phyloP scores from a whole-genome alignment of 2,797 vertebrate species.

The Cynopterus sphinx region DNA sequence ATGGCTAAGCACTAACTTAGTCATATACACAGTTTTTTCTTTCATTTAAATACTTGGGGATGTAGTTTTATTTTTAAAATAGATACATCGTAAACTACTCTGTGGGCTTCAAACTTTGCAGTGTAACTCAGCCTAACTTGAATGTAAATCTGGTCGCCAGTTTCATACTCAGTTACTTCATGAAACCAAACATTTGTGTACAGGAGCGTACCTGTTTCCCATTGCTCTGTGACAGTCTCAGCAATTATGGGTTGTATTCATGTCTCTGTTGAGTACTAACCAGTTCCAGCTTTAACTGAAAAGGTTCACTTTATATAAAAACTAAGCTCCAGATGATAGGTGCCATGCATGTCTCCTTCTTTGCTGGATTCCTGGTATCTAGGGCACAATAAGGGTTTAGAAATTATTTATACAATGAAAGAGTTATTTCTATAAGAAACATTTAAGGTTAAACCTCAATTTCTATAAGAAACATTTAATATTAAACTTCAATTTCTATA shows the following conservation, averaged over 20 bases:
- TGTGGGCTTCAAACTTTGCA: background rate
- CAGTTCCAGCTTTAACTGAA: background rate
- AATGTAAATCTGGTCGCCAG: background rate
- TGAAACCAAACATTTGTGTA: background rate
- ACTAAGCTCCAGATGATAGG: background rate
- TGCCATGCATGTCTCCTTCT: background rate
- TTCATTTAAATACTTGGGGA: conserved; percentile 1
- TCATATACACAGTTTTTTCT: background rate
- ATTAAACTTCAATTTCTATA: background rate
- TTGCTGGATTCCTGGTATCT: background rate
- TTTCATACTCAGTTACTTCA: background rate
- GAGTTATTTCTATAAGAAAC: background rate
- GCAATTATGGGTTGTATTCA: background rate
- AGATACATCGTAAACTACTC: background rate
- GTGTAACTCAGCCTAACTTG: background rate
- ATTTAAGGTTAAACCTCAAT: background rate
- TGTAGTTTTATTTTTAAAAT: background rate
- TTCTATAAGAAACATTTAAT: background rate
- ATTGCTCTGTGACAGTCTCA: background rate
- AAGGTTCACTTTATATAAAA: background rate
- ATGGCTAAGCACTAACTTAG: background rate
- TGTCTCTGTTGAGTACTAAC: background rate
- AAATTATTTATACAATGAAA: background rate
- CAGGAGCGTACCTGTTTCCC: background rate
- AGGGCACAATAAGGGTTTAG: background rate